Percentiles rank a stretch among this genome's conserved stretches.
phyloP scores from a whole-genome alignment of 1,140 invertebrate species.

The Bathynomus jamesi region DNA sequence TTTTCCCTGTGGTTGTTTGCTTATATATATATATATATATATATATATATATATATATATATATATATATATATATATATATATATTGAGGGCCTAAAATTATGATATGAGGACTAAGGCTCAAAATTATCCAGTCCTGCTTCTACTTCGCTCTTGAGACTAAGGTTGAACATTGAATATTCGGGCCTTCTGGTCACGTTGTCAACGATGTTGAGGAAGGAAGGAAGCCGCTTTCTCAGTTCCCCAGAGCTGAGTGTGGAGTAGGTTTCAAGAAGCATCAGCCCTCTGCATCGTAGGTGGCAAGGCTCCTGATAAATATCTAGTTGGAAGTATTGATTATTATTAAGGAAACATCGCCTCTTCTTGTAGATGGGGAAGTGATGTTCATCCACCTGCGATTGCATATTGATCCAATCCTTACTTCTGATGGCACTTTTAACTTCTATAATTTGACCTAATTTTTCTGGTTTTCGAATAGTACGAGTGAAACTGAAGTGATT shows the following conservation, averaged over 20 bases:
- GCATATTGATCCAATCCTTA: conserved; percentile 86
- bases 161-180: conserved; percentile 96
- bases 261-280: conserved; percentile 92
- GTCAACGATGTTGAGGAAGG: conserved; percentile 75
- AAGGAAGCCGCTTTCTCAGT: conserved; percentile 64
- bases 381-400: conserved; percentile 87
- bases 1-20: too few relatives aligned
- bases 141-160: conserved; percentile 80
- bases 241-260: conserved; percentile 69
- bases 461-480: conserved; percentile 77
- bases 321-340: conserved; percentile 97
- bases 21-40: too few relatives aligned
- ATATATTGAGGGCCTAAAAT: too few relatives aligned
- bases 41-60: conserved; percentile 5
- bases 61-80: neutral
- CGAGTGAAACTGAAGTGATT: conserved; percentile 88
- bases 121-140: too few relatives aligned
- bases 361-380: conserved; percentile 93
- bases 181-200: conserved; percentile 66
- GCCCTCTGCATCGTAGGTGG: conserved; percentile 78
- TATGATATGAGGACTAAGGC: neutral
- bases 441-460: conserved; percentile 88
- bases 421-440: conserved; percentile 88
- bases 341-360: conserved; percentile 90
- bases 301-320: conserved; percentile 92